Evolutionary conservation across 2,113 vertebrate species (phyloP).

Genomic region (Ochotona curzoniae): DNA sequence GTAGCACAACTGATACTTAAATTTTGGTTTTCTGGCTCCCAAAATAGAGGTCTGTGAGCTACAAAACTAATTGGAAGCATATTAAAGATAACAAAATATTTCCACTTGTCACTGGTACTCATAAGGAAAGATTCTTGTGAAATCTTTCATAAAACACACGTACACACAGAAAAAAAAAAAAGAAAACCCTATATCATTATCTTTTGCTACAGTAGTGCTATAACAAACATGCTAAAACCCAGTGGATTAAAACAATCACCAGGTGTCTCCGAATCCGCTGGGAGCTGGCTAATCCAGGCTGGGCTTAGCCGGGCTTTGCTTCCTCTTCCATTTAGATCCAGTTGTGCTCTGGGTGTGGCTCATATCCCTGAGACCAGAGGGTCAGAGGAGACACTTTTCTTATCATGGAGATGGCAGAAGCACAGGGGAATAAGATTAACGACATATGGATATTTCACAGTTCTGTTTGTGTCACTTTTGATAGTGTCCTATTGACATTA

Average conservation of each 20-base stretch:
- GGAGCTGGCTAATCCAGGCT: not conserved
- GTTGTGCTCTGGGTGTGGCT: not conserved
- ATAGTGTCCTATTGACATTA: constrained; percentile 9
- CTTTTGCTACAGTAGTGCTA: not conserved
- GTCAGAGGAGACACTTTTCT: not conserved
- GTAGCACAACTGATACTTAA: constrained; percentile 31
- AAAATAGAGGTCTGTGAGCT: constrained; percentile 11
- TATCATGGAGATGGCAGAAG: not conserved
- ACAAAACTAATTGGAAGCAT: constrained; percentile 3
- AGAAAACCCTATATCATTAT: not conserved
- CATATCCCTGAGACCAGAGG: not conserved
- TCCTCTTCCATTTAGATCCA: not conserved
- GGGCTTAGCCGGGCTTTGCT: not conserved
- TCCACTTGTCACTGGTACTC: not conserved
- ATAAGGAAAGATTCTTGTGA: constrained; percentile 22
- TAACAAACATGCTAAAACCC: not conserved
- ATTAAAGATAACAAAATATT: constrained; percentile 33
- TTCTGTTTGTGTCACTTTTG: constrained; percentile 15
- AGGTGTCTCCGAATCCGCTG: not conserved
- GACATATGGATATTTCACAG: not conserved
- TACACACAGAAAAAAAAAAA: not conserved
- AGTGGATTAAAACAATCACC: not conserved
- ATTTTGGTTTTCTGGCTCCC: not conserved
- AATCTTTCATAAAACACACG: no score
- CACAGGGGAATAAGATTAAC: constrained; percentile 11